Evolutionary conservation across 92 coral and sea anemone genomes (phyloP).

Genomic region (Actinernus sp.): DNA sequence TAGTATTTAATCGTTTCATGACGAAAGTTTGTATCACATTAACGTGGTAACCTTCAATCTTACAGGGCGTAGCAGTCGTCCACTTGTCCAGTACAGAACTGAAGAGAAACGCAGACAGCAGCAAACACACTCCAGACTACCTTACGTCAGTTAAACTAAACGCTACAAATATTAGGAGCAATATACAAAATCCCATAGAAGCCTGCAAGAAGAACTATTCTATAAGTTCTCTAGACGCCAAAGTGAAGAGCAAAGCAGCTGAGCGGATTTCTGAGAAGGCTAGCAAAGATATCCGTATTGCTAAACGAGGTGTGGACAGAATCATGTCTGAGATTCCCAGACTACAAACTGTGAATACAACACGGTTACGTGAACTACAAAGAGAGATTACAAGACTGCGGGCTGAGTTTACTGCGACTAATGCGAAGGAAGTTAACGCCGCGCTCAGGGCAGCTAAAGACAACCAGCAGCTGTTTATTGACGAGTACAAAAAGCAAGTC

Average conservation of each 20-base stretch:
- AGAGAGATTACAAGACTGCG: constrained; percentile 47
- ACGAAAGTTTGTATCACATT: too few species aligned
- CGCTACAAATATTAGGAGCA: constrained; percentile 15
- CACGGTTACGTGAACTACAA: constrained; percentile 59
- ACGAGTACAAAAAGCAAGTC: constrained; percentile 58
- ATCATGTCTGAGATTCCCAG: constrained; percentile 43
- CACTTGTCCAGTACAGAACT: constrained; percentile 54
- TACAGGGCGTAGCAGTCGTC: constrained; percentile 57
- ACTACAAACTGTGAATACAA: constrained; percentile 58
- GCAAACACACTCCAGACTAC: constrained; percentile 56
- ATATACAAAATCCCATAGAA: constrained; percentile 27
- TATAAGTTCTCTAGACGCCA: constrained; percentile 37
- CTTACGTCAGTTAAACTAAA: constrained; percentile 21
- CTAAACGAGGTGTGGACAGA: constrained; percentile 33
- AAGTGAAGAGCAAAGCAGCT: constrained; percentile 42
- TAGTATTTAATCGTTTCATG: too few species aligned
- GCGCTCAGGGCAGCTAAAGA: constrained; percentile 59
- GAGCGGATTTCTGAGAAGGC: constrained; percentile 47
- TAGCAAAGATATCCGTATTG: constrained; percentile 28
- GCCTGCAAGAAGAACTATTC: constrained; percentile 73
- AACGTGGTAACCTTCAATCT: too few species aligned
- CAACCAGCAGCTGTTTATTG: constrained; percentile 58
- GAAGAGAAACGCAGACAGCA: constrained; percentile 30
- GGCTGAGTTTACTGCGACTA: constrained; percentile 37
- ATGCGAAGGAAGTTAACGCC: constrained; percentile 36